Base-by-base conservation (phyloP, 2,113 vertebrate species). In the Laticauda laticaudata region DNA sequence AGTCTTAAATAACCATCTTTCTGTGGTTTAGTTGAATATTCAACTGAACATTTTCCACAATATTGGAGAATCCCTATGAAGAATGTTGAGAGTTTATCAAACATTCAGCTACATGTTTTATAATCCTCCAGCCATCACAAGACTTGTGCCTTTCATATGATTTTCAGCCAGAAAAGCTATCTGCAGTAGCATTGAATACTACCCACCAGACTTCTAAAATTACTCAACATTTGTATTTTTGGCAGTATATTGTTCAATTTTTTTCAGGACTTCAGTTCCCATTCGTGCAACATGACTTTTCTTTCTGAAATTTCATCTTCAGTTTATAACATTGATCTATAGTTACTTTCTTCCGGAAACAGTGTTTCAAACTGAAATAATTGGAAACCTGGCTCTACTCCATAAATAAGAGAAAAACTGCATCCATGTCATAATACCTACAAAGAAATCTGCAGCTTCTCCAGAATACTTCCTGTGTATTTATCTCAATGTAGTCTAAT, bases 1-100 rank as follows among this genome's bases (percentile, higher is more conserved):
- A 5, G 45, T 23, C 59, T 91, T 93, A 59, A 90, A 11, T 88
- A 53, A 0, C 0, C 86, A 21, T 12, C 0, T 0, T 75, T 24
- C 26, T 39, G 12, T 26, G 6, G 9, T 15, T 53, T 53, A 53
- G 51, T 53, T 53, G 51, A 53, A 53, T 53, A 53, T 53, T 53
- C 51, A 53, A 53, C 39, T 64, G 23, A 93, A 4, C 23, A 0
- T 53, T 29, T 18, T 1, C 57, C 55, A 1, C 14, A 85, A 51
- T 45, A 90, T 39, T 92, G 64, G 39, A 29, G 43, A 89, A 48
- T 85, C 29, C 57, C 10, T 57, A 34, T 34, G 4, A n/a, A 56
- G 18, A 24, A 61, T 34, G 20, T 48, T 75, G 15, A 48, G 5
- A 43, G 61, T 29, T 69, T 20, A 59, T 69, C 48, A 69, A 23